Evolutionary conservation across 2,888 invertebrate genomes (phyloP).

Genomic region (Julus scandinavius): DNA sequence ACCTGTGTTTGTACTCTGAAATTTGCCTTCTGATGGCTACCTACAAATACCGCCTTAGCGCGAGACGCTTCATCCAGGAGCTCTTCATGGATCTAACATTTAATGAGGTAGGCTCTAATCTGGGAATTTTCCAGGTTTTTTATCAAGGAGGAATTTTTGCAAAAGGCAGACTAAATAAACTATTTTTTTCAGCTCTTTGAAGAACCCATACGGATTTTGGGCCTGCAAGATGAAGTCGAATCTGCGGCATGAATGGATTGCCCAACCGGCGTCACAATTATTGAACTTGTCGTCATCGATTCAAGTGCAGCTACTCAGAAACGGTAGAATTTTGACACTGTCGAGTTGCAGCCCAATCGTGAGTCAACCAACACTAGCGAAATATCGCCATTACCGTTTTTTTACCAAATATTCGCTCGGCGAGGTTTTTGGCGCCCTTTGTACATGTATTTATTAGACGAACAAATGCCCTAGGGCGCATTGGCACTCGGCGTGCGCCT

Average conservation of each 20-base stretch:
- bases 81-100: conserved; percentile 87
- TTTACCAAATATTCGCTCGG: neutral
- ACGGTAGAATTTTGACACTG: neutral
- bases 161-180: too few species aligned
- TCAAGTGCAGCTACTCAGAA: neutral
- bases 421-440: neutral
- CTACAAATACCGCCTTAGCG: conserved; percentile 82
- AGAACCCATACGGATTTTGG: conserved; percentile 51
- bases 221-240: conserved; percentile 8
- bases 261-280: neutral
- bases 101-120: conserved; percentile 65
- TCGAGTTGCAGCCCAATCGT: neutral
- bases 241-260: neutral
- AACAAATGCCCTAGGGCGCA: conserved; percentile 12
- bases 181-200: conserved; percentile 54
- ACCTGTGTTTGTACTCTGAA: conserved; percentile 92
- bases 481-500: neutral
- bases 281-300: neutral
- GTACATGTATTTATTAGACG: conserved; percentile 9
- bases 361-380: conserved; percentile 9
- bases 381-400: conserved; percentile 1
- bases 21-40: conserved; percentile 82
- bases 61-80: conserved; percentile 91
- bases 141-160: neutral
- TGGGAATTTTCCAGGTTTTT: neutral